Conservation (phyloP, 2,797 vertebrate species). For the Onychomys torridus region DNA sequence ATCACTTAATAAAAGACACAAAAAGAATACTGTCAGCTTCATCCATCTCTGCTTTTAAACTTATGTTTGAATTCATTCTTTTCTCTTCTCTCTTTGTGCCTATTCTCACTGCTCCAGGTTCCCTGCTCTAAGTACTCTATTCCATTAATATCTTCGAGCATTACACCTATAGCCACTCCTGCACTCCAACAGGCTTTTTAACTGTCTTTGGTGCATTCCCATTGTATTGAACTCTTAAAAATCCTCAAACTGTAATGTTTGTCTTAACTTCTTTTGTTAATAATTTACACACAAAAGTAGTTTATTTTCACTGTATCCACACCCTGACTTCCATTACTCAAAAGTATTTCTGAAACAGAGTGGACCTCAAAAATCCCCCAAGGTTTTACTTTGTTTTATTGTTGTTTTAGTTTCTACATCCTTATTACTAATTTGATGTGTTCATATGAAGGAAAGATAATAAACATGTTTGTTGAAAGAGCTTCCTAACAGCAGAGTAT, state of each 20-base stretch:
- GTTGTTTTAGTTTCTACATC: slow-evolving; percentile 1
- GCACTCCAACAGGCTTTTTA: slow-evolving; percentile 1
- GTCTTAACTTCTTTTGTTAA: slow-evolving; percentile 16
- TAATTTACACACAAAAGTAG: background rate
- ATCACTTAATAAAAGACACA: background rate
- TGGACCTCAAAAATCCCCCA: background rate
- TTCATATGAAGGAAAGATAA: background rate
- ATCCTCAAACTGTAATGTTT: slow-evolving; percentile 23
- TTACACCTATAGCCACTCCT: background rate
- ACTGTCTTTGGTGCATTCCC: background rate
- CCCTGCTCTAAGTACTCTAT: background rate
- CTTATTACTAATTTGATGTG: slow-evolving; percentile 34
- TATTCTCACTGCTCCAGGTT: background rate
- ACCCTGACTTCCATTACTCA: background rate
- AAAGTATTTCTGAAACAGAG: slow-evolving; percentile 48
- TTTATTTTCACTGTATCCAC: slow-evolving; percentile 17
- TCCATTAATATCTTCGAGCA: background rate
- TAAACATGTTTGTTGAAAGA: slow-evolving; percentile 2
- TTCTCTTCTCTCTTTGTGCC: background rate
- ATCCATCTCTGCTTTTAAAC: background rate
- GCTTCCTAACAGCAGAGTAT: background rate
- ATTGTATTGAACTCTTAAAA: background rate
- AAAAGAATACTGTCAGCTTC: slow-evolving; percentile 16
- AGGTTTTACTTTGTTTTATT: background rate
- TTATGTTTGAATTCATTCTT: slow-evolving; percentile 7